Percentiles rank a stretch among this genome's conserved stretches.
These are phyloP conservation scores for Microhierax caerulescens DNA, from an alignment of 2,797 vertebrate genomes.

Conservation along the genomic window DNA sequence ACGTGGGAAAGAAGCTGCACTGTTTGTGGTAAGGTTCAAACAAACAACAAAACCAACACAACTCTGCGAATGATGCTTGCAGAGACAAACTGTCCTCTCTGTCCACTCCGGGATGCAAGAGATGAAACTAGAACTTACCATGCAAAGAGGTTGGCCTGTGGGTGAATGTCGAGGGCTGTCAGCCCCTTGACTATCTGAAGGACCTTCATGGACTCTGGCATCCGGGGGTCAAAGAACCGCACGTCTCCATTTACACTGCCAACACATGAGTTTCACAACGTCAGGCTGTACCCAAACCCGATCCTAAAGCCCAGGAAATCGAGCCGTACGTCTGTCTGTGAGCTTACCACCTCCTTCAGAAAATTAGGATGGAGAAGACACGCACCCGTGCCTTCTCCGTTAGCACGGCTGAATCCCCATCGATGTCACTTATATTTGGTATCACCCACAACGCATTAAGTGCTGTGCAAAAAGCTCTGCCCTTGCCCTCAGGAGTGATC, in stretches of 20 bases:
- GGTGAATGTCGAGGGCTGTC: conserved; percentile 94
- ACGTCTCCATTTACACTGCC: conserved; percentile 93
- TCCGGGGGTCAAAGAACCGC: conserved; percentile 90
- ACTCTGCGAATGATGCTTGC: fast-evolving
- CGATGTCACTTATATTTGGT: fast-evolving
- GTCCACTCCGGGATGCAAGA: background rate
- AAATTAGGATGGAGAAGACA: fast-evolving
- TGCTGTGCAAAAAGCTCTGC: background rate
- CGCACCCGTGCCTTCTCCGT: background rate
- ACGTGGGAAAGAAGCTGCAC: background rate
- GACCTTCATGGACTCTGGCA: conserved; percentile 88
- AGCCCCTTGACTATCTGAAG: conserved; percentile 95
- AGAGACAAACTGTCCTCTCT: background rate
- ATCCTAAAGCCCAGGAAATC: fast-evolving
- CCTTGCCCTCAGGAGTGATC: background rate
- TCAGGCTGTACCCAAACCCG: background rate
- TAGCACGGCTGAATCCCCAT: fast-evolving
- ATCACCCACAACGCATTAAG: fast-evolving
- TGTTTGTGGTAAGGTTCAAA: background rate
- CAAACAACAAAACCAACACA: background rate
- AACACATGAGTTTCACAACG: background rate
- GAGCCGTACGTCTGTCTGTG: fast-evolving
- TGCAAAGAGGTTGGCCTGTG: conserved; percentile 92
- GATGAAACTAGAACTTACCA: conserved; percentile 80
- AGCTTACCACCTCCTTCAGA: fast-evolving